These are phyloP conservation scores for Zosterops hypoxanthus DNA, from an alignment of 2,113 vertebrate species.

Conservation along the genomic window DNA sequence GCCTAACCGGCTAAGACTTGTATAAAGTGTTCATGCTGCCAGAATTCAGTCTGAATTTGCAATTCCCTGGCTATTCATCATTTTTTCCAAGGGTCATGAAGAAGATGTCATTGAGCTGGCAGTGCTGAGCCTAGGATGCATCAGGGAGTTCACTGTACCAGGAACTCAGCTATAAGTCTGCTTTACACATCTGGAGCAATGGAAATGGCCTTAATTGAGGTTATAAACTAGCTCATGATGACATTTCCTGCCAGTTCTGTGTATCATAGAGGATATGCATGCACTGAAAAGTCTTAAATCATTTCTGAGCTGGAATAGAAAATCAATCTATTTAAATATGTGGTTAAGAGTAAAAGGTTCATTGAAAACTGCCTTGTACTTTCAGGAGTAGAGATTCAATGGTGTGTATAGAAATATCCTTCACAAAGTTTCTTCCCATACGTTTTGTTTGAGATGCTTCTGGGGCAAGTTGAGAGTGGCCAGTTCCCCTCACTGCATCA, in stretches of 20 bases:
- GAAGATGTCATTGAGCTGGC: constrained; percentile 9
- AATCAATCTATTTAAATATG: constrained; percentile 32
- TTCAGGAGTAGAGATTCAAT: not conserved
- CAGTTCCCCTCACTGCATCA: not conserved
- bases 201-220: constrained; percentile 43
- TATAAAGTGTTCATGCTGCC: not conserved
- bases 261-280: not conserved
- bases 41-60: not conserved
- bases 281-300: constrained; percentile 9
- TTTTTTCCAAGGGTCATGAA: constrained; percentile 43
- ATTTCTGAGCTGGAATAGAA: constrained; percentile 23
- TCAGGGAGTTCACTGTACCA: not conserved
- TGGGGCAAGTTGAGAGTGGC: not conserved
- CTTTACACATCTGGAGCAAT: constrained; percentile 51
- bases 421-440: not conserved
- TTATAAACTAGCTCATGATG: constrained; percentile 49
- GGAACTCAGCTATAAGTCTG: constrained; percentile 41
- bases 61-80: constrained; percentile 10
- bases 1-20: not conserved
- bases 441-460: not conserved
- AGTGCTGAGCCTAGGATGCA: constrained; percentile 6
- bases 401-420: not conserved
- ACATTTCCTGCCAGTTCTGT: constrained; percentile 41
- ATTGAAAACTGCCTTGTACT: not conserved
- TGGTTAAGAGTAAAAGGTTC: constrained; percentile 31